Evolutionary conservation across 2,888 invertebrate species (phyloP).

Genomic region (Eupeodes luniger): DNA sequence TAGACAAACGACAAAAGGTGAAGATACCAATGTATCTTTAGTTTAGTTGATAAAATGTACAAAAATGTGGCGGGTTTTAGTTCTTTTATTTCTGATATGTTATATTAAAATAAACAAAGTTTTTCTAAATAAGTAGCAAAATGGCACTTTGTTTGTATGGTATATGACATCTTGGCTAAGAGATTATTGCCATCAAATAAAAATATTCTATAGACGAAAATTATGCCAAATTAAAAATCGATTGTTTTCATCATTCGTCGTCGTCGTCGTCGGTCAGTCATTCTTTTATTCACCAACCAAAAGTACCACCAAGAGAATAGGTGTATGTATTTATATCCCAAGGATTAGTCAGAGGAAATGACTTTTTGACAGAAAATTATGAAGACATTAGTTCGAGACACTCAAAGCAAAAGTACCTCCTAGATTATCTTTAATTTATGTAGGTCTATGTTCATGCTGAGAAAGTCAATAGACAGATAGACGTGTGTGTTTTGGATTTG

Average conservation of each 20-base stretch:
- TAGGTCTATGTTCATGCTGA: background rate
- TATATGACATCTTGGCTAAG: conserved; percentile 31
- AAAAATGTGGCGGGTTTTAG: background rate
- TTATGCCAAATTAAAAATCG: conserved; percentile 46
- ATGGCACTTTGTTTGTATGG: conserved; percentile 12
- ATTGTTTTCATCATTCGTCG: conserved; percentile 39
- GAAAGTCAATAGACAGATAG: conserved; percentile 1
- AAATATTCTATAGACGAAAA: conserved; percentile 8
- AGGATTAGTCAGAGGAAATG: conserved; percentile 55
- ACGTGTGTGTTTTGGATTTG: background rate
- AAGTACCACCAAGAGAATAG: background rate
- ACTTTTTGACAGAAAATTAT: conserved; percentile 42
- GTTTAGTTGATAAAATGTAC: background rate
- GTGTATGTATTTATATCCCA: background rate
- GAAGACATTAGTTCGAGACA: conserved; percentile 38
- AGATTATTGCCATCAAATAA: conserved; percentile 13
- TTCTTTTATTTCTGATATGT: background rate
- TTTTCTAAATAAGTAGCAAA: conserved; percentile 31
- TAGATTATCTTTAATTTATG: background rate
- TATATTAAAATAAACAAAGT: conserved; percentile 23
- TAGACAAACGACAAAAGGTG: no score
- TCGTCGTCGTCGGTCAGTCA: background rate
- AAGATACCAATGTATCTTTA: background rate
- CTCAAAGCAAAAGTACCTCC: background rate
- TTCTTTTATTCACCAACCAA: no score